Conservation (phyloP, 53 echinoderm and acorn worm genomes). For the Luidia sarsii region DNA sequence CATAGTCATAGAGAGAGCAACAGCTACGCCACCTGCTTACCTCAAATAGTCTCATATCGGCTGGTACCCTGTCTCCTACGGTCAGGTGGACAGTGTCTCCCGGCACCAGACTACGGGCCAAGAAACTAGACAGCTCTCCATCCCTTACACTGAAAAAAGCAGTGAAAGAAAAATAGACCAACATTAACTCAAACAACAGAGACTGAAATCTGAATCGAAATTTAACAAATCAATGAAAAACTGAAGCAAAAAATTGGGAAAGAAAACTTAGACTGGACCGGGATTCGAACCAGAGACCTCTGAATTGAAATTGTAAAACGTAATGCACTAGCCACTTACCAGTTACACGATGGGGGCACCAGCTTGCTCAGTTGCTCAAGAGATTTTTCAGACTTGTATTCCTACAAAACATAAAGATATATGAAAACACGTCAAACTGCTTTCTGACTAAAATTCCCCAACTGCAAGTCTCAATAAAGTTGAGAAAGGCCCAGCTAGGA, state of each 20-base stretch:
- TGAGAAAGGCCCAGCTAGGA: too few relatives aligned
- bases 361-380: conserved; percentile 84
- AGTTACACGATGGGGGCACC: conserved; percentile 90
- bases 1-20: too few relatives aligned
- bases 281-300: too few relatives aligned
- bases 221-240: background rate
- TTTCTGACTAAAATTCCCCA: too few relatives aligned
- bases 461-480: too few relatives aligned
- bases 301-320: too few relatives aligned
- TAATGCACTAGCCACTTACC: conserved; percentile 58
- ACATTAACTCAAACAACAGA: too few relatives aligned
- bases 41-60: conserved; percentile 93
- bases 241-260: too few relatives aligned
- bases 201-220: background rate
- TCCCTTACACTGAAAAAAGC: conserved; percentile 75
- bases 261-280: too few relatives aligned
- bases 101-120: conserved; percentile 82
- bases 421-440: too few relatives aligned
- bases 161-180: background rate
- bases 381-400: conserved; percentile 96
- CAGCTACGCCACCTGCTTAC: too few relatives aligned
- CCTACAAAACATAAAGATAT: conserved; percentile 67
- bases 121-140: conserved; percentile 73
- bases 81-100: conserved; percentile 84
- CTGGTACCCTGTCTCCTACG: conserved; percentile 93